Evolutionary conservation across 1,140 invertebrate genomes (phyloP).

Genomic region (Hycleus phaleratus): DNA sequence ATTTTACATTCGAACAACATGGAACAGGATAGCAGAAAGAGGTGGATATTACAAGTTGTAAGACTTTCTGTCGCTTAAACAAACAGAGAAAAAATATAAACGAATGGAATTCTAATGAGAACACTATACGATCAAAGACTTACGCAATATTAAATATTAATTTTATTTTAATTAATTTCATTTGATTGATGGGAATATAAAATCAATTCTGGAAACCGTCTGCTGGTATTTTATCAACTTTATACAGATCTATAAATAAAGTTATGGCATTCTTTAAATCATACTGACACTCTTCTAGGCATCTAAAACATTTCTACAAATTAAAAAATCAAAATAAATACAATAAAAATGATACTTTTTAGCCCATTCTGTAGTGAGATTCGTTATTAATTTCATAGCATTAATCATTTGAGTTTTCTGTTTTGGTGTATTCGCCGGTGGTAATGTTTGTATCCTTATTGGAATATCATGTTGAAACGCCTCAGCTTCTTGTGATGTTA

Average conservation of each 20-base stretch:
- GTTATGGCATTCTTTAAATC: constrained; percentile 65
- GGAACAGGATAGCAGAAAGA: no score
- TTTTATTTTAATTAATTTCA: background rate
- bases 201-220: constrained; percentile 53
- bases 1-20: no score
- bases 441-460: constrained; percentile 6
- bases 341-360: constrained; percentile 53
- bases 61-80: no score
- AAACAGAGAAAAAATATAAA: no score
- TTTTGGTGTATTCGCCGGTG: constrained; percentile 14
- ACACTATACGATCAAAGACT: no score
- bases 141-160: no score
- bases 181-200: background rate
- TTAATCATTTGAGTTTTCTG: constrained; percentile 49
- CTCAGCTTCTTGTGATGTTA: constrained; percentile 51
- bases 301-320: constrained; percentile 50
- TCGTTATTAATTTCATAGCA: constrained; percentile 61
- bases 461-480: constrained; percentile 25
- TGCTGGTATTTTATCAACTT: constrained; percentile 66
- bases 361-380: constrained; percentile 77
- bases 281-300: constrained; percentile 79
- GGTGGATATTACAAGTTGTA: no score
- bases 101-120: no score
- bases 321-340: constrained; percentile 13
- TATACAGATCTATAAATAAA: constrained; percentile 71